These are phyloP conservation scores for Tachyglossus aculeatus DNA, from an alignment of 2,797 vertebrate species.

Conservation along the genomic window DNA sequence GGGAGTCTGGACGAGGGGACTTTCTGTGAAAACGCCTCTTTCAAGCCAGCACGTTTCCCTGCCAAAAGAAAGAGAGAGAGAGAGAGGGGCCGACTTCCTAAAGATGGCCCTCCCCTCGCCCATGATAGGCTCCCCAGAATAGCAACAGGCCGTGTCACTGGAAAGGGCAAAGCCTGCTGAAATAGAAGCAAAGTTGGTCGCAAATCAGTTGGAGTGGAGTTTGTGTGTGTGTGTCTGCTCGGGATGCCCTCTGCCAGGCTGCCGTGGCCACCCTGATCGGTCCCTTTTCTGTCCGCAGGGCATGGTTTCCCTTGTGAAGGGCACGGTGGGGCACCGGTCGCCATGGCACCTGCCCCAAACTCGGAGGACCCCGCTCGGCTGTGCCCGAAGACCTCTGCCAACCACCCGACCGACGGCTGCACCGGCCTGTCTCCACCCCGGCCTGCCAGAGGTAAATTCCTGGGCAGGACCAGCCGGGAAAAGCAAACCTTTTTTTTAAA, in stretches of 20 bases:
- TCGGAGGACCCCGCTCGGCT: conserved; percentile 61
- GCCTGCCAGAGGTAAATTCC: conserved; percentile 69
- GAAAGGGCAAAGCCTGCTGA: conserved; percentile 81
- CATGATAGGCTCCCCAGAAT: conserved; percentile 80
- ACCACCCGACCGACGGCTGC: conserved; percentile 18
- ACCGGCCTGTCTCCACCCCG: conserved; percentile 34
- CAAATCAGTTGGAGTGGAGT: conserved; percentile 63
- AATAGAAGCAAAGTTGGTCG: conserved; percentile 81
- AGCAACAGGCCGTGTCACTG: conserved; percentile 79
- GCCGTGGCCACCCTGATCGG: conserved; percentile 61
- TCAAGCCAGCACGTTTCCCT: too few relatives aligned
- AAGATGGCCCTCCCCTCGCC: conserved; percentile 67
- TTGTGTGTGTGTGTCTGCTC: conserved; percentile 2
- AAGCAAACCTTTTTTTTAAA: too few relatives aligned
- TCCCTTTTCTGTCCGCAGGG: not conserved
- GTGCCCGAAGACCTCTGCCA: conserved; percentile 32
- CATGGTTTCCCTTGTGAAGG: not conserved
- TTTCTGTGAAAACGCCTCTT: too few relatives aligned
- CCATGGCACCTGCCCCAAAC: conserved; percentile 69
- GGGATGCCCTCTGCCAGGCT: conserved; percentile 43
- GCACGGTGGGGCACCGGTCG: not conserved
- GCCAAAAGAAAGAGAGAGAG: too few relatives aligned
- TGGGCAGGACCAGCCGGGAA: not conserved
- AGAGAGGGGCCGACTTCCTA: conserved; percentile 55
- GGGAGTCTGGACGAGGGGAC: too few relatives aligned